These are phyloP conservation scores for Anthopleura sola DNA, from an alignment of 64 coral and sea anemone species.

Conservation along the genomic window DNA sequence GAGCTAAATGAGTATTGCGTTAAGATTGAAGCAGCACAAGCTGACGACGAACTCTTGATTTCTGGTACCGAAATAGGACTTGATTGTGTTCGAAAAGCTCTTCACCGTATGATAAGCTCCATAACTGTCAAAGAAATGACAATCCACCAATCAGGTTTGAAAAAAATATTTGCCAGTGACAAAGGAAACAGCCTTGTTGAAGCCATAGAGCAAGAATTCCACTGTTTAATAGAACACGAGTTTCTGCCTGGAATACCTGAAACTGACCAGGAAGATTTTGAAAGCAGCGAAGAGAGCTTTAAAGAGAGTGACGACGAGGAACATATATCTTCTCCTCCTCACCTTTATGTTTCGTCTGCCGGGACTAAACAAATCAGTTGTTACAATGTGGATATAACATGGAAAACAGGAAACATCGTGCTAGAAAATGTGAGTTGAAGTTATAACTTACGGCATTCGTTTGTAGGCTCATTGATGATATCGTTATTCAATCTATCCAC, in stretches of 20 bases:
- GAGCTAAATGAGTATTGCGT: slow-evolving; percentile 23
- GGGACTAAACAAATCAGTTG: background rate
- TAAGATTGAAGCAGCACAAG: background rate
- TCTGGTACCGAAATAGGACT: slow-evolving; percentile 34
- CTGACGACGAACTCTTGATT: slow-evolving; percentile 38
- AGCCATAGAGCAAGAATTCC: slow-evolving; percentile 22
- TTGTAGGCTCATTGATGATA: no score
- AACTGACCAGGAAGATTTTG: no score
- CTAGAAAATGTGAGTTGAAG: background rate
- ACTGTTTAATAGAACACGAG: slow-evolving; percentile 6
- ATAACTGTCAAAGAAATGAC: background rate
- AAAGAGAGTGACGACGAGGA: background rate
- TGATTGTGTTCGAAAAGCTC: background rate
- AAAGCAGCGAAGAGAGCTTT: background rate
- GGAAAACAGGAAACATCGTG: slow-evolving; percentile 12
- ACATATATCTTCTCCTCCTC: no score
- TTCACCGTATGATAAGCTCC: background rate
- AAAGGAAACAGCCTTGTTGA: slow-evolving; percentile 20
- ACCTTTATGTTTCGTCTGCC: background rate
- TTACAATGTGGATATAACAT: background rate
- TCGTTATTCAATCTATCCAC: no score
- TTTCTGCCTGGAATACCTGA: no score
- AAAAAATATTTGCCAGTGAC: slow-evolving; percentile 1
- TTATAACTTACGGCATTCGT: no score
- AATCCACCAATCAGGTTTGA: slow-evolving; percentile 26